These are phyloP conservation scores for Ptychoptera albimana DNA, from an alignment of 2,888 invertebrate genomes.

Conservation along the genomic window DNA sequence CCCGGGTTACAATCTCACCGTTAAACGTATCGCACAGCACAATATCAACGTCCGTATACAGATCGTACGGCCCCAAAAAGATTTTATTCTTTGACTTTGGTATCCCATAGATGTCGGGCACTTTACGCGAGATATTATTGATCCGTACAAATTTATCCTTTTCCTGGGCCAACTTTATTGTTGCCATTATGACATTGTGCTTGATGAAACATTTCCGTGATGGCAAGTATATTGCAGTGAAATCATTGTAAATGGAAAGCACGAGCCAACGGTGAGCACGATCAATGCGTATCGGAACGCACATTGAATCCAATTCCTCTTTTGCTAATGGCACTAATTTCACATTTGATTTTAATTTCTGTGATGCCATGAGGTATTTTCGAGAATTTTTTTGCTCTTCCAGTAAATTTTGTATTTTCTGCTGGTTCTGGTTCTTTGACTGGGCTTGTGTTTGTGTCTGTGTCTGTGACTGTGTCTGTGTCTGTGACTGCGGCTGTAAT, in stretches of 20 bases:
- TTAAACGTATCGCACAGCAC: constrained; percentile 26
- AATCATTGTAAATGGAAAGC: constrained; percentile 24
- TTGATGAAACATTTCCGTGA: constrained; percentile 25
- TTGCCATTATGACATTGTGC: constrained; percentile 22
- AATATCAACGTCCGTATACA: constrained; percentile 15
- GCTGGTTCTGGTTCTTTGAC: too few species aligned
- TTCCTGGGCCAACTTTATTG: constrained; percentile 16
- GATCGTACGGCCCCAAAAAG: constrained; percentile 24
- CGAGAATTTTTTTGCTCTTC: neutral
- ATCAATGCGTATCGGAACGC: constrained; percentile 17
- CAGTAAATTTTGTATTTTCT: neutral
- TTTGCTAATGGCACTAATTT: constrained; percentile 18
- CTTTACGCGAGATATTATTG: neutral
- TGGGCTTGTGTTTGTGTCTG: too few species aligned
- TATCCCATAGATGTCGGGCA: constrained; percentile 8
- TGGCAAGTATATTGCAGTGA: constrained; percentile 28
- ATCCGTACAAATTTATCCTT: constrained; percentile 21
- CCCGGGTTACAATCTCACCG: constrained; percentile 25
- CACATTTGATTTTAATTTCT: constrained; percentile 14
- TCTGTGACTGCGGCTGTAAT: neutral
- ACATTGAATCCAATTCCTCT: constrained; percentile 19
- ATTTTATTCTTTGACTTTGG: constrained; percentile 18
- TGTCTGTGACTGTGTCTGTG: too few species aligned
- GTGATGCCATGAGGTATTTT: neutral
- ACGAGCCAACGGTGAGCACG: constrained; percentile 26